These are phyloP conservation scores for Muraenolepis orangiensis DNA, from an alignment of 2,797 vertebrate species.

Conservation along the genomic window DNA sequence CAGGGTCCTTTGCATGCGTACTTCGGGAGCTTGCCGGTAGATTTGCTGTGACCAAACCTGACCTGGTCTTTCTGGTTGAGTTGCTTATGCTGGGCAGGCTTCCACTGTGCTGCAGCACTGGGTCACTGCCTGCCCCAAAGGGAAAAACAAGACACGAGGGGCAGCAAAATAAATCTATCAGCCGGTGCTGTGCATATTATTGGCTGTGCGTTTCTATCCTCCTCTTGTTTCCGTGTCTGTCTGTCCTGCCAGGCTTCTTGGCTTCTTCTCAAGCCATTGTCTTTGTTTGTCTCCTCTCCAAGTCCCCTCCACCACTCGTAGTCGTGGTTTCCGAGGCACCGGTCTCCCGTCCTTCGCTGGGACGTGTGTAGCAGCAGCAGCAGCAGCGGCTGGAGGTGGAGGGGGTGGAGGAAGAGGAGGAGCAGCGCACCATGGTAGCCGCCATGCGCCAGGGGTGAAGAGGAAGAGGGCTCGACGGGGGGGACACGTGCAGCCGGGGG, in stretches of 20 bases:
- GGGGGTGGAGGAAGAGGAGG: no score
- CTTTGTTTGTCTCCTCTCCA: background rate
- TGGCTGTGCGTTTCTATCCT: constrained; percentile 25
- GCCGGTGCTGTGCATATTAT: constrained; percentile 17
- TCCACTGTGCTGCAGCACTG: constrained; percentile 42
- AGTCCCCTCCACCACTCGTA: background rate
- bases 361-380: background rate
- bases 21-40: background rate
- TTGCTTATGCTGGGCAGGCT: constrained; percentile 29
- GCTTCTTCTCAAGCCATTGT: background rate
- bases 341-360: background rate
- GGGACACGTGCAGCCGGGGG: constrained; percentile 27
- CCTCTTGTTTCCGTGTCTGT: background rate
- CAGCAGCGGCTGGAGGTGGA: background rate
- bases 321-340: background rate
- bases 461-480: constrained; percentile 15
- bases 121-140: constrained; percentile 48
- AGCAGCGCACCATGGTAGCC: constrained; percentile 4
- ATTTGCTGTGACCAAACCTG: constrained; percentile 7
- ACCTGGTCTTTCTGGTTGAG: constrained; percentile 25
- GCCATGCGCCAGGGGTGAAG: constrained; percentile 70
- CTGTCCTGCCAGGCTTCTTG: background rate
- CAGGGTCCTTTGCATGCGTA: background rate
- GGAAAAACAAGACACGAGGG: constrained; percentile 22
- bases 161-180: constrained; percentile 43